Evolutionary conservation across 1,140 invertebrate species (phyloP).

Genomic region (Drosophila tsacasi): DNA sequence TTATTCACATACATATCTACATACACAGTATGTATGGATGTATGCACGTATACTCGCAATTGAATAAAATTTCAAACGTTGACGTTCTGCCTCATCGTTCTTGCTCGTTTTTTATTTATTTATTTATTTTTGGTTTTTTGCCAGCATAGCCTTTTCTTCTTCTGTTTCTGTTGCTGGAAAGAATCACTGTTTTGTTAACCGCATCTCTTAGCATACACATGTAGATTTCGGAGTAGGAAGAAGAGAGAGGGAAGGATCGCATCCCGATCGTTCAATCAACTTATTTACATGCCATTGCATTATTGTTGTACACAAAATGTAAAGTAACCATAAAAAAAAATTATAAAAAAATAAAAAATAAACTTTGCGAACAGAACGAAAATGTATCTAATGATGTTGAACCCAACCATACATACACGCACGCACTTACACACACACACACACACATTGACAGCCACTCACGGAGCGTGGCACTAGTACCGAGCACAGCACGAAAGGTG

Average conservation of each 20-base stretch:
- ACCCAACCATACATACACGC: constrained; percentile 32
- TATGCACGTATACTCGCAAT: constrained; percentile 13
- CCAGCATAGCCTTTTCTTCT: constrained; percentile 1
- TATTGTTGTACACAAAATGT: constrained; percentile 14
- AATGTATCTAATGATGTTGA: constrained; percentile 47
- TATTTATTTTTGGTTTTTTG: constrained; percentile 20
- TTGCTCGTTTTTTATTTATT: constrained; percentile 14
- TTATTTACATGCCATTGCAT: constrained; percentile 1
- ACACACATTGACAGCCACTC: constrained; percentile 31
- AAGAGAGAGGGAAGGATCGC: constrained; percentile 10
- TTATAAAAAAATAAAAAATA: constrained; percentile 22
- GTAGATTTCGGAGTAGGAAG: neutral
- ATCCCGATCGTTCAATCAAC: constrained; percentile 10
- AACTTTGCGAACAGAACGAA: constrained; percentile 20
- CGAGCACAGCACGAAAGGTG: constrained; percentile 17
- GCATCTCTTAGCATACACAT: constrained; percentile 4
- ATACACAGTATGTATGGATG: constrained; percentile 11
- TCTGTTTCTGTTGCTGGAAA: neutral
- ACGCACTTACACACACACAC: constrained; percentile 12
- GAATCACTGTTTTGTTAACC: constrained; percentile 12
- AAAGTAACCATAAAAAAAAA: constrained; percentile 24
- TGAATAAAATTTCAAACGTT: constrained; percentile 21
- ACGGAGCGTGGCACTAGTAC: constrained; percentile 30
- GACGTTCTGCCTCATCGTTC: constrained; percentile 13
- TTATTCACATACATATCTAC: constrained; percentile 13